Conservation (phyloP, 2,113 vertebrate genomes). For the cat (Felis catus) region DNA sequence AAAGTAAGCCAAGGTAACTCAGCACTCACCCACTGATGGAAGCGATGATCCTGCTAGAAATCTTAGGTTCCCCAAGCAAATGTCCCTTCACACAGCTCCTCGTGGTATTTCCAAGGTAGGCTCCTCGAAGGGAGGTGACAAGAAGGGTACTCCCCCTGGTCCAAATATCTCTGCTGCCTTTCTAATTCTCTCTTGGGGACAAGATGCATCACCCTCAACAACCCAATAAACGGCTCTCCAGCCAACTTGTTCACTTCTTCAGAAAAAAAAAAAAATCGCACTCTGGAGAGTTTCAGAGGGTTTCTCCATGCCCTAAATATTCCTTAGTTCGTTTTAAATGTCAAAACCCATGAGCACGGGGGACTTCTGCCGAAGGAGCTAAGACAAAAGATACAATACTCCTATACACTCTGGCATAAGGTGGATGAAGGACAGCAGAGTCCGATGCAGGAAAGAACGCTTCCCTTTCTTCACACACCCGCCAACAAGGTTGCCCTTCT, state of each 20-base stretch:
- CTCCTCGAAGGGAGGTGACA: background rate
- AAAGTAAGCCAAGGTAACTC: background rate
- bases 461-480: background rate
- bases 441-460: background rate
- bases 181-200: background rate
- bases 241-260: background rate
- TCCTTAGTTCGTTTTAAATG: slow-evolving; percentile 27
- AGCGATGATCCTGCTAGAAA: background rate
- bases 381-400: background rate
- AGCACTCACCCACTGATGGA: background rate
- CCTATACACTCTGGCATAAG: background rate
- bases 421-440: background rate
- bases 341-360: background rate
- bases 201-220: background rate
- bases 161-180: background rate
- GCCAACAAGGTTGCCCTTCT: background rate
- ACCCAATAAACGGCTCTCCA: background rate
- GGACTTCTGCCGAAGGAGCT: background rate
- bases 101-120: background rate
- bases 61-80: background rate
- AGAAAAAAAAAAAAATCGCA: background rate
- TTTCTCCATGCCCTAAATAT: background rate
- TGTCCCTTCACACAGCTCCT: background rate
- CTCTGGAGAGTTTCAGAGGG: background rate
- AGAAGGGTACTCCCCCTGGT: background rate